phyloP scores from a whole-genome alignment of 1,140 invertebrate species.

The Bombus confusus region DNA sequence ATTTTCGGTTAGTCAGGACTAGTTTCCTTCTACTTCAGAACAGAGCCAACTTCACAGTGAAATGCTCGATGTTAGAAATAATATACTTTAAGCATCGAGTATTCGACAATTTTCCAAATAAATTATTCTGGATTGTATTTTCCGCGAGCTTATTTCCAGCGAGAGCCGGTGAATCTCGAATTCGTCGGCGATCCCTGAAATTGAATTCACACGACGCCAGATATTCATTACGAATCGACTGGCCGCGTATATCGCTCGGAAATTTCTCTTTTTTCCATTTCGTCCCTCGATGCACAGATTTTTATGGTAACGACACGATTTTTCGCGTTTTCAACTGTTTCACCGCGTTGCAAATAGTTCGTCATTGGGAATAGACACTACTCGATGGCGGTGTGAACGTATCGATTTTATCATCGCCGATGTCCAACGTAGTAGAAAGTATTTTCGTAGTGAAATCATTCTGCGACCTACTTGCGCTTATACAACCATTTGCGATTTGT shows the following conservation, averaged over 20 bases:
- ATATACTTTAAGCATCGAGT: neutral
- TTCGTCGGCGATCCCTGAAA: constrained; percentile 55
- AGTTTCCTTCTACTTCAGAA: too few species aligned
- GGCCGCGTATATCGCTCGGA: neutral
- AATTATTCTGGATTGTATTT: constrained; percentile 52
- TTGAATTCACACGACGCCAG: constrained; percentile 55
- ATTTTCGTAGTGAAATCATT: constrained; percentile 37
- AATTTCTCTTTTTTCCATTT: constrained; percentile 20
- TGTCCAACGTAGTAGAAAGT: constrained; percentile 36
- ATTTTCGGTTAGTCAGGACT: too few species aligned
- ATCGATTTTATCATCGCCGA: constrained; percentile 48
- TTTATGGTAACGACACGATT: constrained; percentile 60
- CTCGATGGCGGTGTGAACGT: constrained; percentile 36
- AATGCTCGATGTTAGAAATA: too few species aligned
- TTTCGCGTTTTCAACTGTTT: constrained; percentile 45
- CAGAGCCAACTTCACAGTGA: too few species aligned
- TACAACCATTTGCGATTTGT: constrained; percentile 15
- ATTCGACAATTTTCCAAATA: neutral
- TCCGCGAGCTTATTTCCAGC: constrained; percentile 30
- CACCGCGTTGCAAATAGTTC: constrained; percentile 15
- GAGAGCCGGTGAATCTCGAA: constrained; percentile 4
- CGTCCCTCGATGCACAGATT: constrained; percentile 13
- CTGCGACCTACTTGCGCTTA: constrained; percentile 34
- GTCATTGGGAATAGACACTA: constrained; percentile 23
- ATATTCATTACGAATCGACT: constrained; percentile 45